Evolutionary conservation across 2,888 invertebrate species (phyloP).

Genomic region (Ophonus ardosiacus): DNA sequence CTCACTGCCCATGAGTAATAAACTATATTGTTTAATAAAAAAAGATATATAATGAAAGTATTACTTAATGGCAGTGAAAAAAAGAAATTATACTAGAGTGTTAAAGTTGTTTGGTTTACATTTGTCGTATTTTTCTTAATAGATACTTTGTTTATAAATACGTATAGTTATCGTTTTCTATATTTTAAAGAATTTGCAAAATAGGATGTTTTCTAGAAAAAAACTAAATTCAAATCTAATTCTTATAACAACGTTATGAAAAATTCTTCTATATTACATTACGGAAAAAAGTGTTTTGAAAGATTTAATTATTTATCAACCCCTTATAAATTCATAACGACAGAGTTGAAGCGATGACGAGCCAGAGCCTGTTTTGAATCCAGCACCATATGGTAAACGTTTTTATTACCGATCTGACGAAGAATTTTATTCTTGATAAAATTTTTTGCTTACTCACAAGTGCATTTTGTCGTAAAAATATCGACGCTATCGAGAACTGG

Average conservation of each 20-base stretch:
- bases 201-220: too few species aligned
- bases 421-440: conserved; percentile 56
- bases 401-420: conserved; percentile 52
- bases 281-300: background rate
- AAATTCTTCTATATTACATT: background rate
- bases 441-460: conserved; percentile 56
- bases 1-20: too few species aligned
- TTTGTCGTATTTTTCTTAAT: too few species aligned
- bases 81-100: too few species aligned
- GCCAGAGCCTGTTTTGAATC: background rate
- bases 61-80: too few species aligned
- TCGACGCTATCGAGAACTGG: conserved; percentile 1
- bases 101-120: too few species aligned
- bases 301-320: background rate
- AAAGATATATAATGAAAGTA: too few species aligned
- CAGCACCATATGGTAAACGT: conserved; percentile 50
- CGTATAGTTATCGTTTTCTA: too few species aligned
- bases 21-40: too few species aligned
- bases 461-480: conserved; percentile 56
- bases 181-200: too few species aligned
- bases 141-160: too few species aligned
- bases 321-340: background rate
- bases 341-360: background rate
- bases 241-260: background rate
- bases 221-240: too few species aligned